A percentile compares a stretch with the other conserved stretches of the same genome.
Evolutionary conservation across 2,888 invertebrate genomes (phyloP).

Genomic region (Smittia aterrima): DNA sequence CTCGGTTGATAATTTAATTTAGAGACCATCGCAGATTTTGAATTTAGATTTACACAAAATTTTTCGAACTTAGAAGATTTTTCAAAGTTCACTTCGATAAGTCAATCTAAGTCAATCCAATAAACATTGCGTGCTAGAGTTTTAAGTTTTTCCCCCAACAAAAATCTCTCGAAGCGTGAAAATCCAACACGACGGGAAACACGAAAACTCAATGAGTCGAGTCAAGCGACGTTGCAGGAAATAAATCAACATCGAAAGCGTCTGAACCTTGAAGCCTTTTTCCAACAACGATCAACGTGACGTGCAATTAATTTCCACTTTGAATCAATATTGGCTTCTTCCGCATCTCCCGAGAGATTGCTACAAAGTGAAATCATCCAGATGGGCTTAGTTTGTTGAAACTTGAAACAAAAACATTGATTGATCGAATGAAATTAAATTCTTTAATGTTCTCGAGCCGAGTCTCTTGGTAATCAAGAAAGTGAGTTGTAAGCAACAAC

Average conservation of each 20-base stretch:
- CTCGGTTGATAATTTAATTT: too few species aligned
- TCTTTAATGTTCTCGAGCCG: background rate
- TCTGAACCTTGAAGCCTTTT: background rate
- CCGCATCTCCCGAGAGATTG: background rate
- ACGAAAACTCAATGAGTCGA: background rate
- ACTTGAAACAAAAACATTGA: conserved; percentile 11
- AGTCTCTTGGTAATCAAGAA: too few species aligned
- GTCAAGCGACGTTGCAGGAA: background rate
- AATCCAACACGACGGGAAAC: background rate
- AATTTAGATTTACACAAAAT: too few species aligned
- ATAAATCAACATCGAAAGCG: background rate
- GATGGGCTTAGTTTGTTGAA: conserved; percentile 3
- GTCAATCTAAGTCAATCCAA: too few species aligned
- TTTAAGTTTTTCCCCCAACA: too few species aligned
- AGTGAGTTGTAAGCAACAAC: background rate
- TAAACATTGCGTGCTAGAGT: too few species aligned
- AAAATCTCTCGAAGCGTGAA: too few species aligned
- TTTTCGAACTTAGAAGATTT: too few species aligned
- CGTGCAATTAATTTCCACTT: conserved; percentile 8
- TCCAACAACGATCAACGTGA: background rate
- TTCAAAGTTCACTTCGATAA: too few species aligned
- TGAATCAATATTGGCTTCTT: background rate
- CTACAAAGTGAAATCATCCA: background rate
- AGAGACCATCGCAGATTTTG: too few species aligned
- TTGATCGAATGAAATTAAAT: conserved; percentile 3